Base-by-base conservation (phyloP, 1,140 invertebrate species). In the Cotesia typhae region DNA sequence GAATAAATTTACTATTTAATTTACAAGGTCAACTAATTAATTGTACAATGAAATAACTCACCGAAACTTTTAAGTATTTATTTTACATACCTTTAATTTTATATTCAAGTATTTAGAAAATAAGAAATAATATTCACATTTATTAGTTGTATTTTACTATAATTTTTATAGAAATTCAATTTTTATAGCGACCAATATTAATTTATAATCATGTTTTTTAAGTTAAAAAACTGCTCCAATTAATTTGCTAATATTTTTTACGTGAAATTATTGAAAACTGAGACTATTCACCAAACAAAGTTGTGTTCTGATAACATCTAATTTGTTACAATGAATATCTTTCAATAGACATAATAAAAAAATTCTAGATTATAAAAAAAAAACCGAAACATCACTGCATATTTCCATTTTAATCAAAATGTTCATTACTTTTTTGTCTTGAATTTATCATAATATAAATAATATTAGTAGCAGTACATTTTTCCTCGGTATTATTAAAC, bases 221-320 rank as follows among this genome's bases (percentile, higher is more conserved):
- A 14, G 57, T 28, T 47, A 36, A 17, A 36, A 17, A 5, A 20
- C 36, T 20, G 12, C 57, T 14, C 64, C 14, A 28, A 65, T 71
- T 10, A 65, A 60, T 67, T 37, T 28, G 28, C 28, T 28, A 28
- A 52, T 67, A 59, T 35, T 61, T 63, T 14, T 17, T 64, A 38
- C 1, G 57, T 53, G 80, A 83, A 76, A 75, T 74, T 66, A 10
- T 77, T 79, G 76, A 63, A 76, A 80, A 82, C 80, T 83, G 83
- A 83, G 83, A 84, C 64, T 82, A 82, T 79, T 82, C 81, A 84
- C 82, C 83, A 82, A 80, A 77, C 75, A 72, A 81, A 82, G 75
- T 82, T 84, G 83, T 84, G 82, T 84, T 84, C 82, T 80, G 78
- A 78, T 83, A 83, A 74, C 75, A 36, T 12, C 36, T 79, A 79